Percentiles rank a stretch among this genome's conserved stretches.
These are phyloP conservation scores for Peromyscus aztecus DNA, from an alignment of 2,797 vertebrate species.

Conservation along the genomic window DNA sequence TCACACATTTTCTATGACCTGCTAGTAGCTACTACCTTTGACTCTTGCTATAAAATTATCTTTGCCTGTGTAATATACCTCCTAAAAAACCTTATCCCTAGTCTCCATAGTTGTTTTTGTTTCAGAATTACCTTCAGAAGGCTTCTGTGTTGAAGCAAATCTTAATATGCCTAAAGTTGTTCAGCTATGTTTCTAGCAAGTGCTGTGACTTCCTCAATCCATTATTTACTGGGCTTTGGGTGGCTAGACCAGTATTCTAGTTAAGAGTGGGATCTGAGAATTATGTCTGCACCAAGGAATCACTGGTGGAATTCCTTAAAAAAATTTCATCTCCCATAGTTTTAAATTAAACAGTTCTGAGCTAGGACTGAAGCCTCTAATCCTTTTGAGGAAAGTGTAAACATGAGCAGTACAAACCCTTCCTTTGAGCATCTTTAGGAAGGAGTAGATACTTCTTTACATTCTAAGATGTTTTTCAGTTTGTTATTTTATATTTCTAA, in stretches of 20 bases:
- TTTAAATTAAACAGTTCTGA: conserved; percentile 35
- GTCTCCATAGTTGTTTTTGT: not conserved
- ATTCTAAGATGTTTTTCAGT: not conserved
- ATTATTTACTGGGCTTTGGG: not conserved
- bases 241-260: not conserved
- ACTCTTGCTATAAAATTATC: not conserved
- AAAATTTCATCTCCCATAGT: not conserved
- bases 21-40: not conserved
- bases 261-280: not conserved
- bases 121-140: not conserved
- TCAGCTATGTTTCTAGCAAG: not conserved
- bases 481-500: not conserved
- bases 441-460: not conserved
- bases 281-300: not conserved
- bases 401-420: not conserved
- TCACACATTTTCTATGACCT: not conserved
- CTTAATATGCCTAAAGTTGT: not conserved
- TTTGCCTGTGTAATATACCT: not conserved
- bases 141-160: not conserved
- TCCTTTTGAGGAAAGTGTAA: not conserved
- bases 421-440: not conserved
- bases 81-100: not conserved
- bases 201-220: not conserved
- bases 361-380: not conserved
- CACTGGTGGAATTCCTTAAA: not conserved